Percentiles rank a stretch among this genome's conserved stretches.
Conservation (phyloP, 2,113 vertebrate genomes). For the Beaufortia kweichowensis region DNA sequence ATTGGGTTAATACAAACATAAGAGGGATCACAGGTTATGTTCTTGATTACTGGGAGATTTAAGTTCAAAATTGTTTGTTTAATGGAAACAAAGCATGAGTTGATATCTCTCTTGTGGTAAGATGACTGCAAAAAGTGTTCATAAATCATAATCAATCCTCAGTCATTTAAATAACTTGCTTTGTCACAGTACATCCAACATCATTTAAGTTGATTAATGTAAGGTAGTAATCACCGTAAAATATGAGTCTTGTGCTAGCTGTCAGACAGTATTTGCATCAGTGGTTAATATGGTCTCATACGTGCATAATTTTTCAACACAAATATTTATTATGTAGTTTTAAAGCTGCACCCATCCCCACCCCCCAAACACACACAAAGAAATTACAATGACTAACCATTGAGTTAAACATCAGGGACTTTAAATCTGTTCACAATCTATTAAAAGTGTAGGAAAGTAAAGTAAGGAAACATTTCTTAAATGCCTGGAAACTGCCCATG, state of each 20-base stretch:
- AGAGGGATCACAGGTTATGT: too few relatives aligned
- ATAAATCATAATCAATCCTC: conserved; percentile 21
- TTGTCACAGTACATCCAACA: not conserved
- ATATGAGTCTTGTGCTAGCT: conserved; percentile 1
- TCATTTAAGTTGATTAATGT: conserved; percentile 17
- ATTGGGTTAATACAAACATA: too few relatives aligned
- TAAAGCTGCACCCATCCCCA: too few relatives aligned
- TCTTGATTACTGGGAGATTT: too few relatives aligned
- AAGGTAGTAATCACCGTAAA: not conserved
- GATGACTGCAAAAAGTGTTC: not conserved
- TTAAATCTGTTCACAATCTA: conserved; percentile 43
- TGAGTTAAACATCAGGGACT: not conserved
- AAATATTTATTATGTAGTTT: not conserved
- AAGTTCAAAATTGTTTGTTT: too few relatives aligned
- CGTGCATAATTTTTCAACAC: not conserved
- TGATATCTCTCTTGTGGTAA: not conserved
- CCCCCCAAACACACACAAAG: not conserved
- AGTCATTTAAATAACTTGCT: conserved; percentile 4
- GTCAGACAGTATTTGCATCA: not conserved
- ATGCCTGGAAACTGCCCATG: conserved; percentile 21
- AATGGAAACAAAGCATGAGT: too few relatives aligned
- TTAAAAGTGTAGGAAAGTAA: conserved; percentile 54
- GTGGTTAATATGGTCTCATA: not conserved
- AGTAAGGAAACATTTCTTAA: conserved; percentile 46
- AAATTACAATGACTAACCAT: conserved; percentile 12